These are phyloP conservation scores for Trachythela sp. DNA, from an alignment of 64 coral and sea anemone species.

Conservation along the genomic window DNA sequence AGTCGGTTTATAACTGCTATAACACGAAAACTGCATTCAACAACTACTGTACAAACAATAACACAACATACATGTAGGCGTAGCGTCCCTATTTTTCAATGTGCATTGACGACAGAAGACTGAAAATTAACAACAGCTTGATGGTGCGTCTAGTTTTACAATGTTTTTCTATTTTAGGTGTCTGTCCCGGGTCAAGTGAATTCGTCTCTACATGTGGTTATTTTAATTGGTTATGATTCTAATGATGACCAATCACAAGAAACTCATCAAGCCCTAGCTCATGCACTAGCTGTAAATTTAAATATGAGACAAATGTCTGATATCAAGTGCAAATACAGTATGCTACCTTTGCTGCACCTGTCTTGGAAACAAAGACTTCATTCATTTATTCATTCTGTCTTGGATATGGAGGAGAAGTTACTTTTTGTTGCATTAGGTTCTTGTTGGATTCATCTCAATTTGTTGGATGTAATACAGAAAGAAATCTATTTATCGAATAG, in stretches of 20 bases:
- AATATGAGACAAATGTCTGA: neutral
- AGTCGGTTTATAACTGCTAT: too few species aligned
- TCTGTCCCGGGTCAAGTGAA: neutral
- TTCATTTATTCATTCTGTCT: neutral
- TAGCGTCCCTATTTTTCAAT: too few species aligned
- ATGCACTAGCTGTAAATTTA: neutral
- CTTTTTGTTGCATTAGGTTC: constrained; percentile 83
- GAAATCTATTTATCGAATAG: neutral
- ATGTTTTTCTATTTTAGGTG: neutral
- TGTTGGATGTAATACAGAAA: constrained; percentile 47
- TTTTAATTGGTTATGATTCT: neutral
- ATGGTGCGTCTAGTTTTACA: too few species aligned
- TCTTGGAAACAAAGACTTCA: neutral
- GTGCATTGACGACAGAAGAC: too few species aligned
- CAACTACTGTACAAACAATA: too few species aligned
- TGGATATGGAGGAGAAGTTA: constrained; percentile 31
- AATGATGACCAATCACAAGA: neutral
- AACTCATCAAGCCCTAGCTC: neutral
- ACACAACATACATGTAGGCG: too few species aligned
- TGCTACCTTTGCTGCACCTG: neutral
- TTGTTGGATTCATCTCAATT: constrained; percentile 56
- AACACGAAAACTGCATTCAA: too few species aligned
- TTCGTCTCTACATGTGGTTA: constrained; percentile 8
- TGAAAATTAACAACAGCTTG: too few species aligned
- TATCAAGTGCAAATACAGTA: neutral